A percentile compares a stretch with the other conserved stretches of the same genome.
Evolutionary conservation across 2,797 vertebrate genomes (phyloP).

Genomic region (Epinephelus awoara): DNA sequence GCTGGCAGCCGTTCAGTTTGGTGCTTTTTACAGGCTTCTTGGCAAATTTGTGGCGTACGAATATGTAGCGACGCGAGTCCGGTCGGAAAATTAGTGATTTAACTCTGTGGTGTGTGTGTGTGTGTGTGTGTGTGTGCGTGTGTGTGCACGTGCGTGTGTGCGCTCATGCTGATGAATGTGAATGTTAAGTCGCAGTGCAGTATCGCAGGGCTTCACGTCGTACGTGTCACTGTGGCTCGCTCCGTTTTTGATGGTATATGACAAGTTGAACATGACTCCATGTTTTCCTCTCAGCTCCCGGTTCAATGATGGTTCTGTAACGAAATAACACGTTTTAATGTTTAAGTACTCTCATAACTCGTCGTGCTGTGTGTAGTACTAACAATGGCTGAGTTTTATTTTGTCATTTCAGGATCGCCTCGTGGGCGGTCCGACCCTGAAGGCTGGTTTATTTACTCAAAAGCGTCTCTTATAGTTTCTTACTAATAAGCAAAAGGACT

Average conservation of each 20-base stretch:
- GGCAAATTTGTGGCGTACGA: conserved; percentile 53
- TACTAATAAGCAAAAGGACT: conserved; percentile 20
- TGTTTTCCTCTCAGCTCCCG: conserved; percentile 21
- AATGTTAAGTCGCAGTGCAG: conserved; percentile 58
- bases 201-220: conserved; percentile 62
- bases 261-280: conserved; percentile 32
- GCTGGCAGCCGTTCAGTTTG: conserved; percentile 44
- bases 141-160: conserved; percentile 8
- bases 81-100: conserved; percentile 30
- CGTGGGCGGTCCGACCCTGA: conserved; percentile 18
- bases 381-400: conserved; percentile 48
- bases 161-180: conserved; percentile 66
- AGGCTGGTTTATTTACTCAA: conserved; percentile 33
- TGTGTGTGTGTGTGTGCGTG: too few relatives aligned
- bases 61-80: conserved; percentile 48
- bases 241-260: conserved; percentile 25
- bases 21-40: conserved; percentile 59
- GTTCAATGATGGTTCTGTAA: conserved; percentile 36
- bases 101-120: conserved; percentile 32
- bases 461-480: conserved; percentile 36
- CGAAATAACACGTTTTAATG: conserved; percentile 57
- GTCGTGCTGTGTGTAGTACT: conserved; percentile 64
- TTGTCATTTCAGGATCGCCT: conserved; percentile 22
- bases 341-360: conserved; percentile 51
- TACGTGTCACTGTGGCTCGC: conserved; percentile 47